These are phyloP conservation scores for Antedon bifida DNA, from an alignment of 35 echinoderm and acorn worm species.

Conservation along the genomic window DNA sequence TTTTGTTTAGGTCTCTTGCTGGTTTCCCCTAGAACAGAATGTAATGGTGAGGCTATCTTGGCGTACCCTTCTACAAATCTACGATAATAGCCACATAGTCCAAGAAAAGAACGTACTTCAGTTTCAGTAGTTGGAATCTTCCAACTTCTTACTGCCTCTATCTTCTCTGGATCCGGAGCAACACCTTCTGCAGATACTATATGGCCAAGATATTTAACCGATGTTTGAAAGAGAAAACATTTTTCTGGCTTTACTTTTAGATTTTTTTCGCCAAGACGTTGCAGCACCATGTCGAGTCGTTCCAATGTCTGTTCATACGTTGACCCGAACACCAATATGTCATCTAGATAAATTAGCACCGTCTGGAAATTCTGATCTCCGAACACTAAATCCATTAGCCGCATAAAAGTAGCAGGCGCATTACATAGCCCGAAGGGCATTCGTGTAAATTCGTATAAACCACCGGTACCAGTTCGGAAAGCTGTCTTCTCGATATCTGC, in stretches of 20 bases:
- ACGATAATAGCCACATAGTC: not conserved
- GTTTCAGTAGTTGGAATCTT: not conserved
- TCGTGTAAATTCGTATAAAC: slow-evolving; percentile 6
- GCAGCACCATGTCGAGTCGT: slow-evolving; percentile 12
- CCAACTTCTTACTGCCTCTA: not conserved
- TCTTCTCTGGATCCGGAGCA: not conserved
- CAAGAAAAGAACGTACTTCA: not conserved
- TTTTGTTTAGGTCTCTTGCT: not conserved
- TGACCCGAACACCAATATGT: not conserved
- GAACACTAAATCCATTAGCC: slow-evolving; percentile 1
- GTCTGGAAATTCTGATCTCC: slow-evolving; percentile 7
- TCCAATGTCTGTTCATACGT: slow-evolving; percentile 7
- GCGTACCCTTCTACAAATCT: not conserved
- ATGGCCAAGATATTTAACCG: slow-evolving; percentile 2
- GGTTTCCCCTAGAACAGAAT: not conserved
- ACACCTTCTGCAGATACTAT: not conserved
- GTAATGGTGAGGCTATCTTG: not conserved
- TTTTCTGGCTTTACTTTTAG: slow-evolving; percentile 30
- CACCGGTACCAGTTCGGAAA: slow-evolving; percentile 27
- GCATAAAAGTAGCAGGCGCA: slow-evolving; percentile 12
- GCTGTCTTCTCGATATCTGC: slow-evolving; percentile 41
- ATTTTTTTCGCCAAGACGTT: slow-evolving; percentile 6
- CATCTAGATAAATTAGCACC: slow-evolving; percentile 2
- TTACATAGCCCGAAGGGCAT: slow-evolving; percentile 25
- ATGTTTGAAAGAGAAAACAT: slow-evolving; percentile 19